Conservation (phyloP, 2,797 vertebrate genomes). For the Mormyrus hasselquistii region DNA sequence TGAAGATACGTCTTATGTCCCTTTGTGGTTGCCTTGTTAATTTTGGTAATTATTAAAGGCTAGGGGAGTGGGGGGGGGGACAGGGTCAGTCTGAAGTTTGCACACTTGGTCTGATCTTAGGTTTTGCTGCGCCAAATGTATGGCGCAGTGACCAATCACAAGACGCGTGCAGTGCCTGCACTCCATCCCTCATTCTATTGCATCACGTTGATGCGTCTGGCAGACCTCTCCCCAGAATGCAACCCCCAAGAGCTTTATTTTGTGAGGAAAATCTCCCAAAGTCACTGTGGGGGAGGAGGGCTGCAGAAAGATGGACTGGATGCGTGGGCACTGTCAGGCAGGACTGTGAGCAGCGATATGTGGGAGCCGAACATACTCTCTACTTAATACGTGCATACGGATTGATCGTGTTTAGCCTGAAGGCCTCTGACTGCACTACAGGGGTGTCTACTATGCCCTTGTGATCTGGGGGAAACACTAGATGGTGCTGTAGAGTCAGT, state of each 20-base stretch:
- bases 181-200: slow-evolving; percentile 42
- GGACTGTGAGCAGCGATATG: neutral
- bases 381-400: neutral
- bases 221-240: neutral
- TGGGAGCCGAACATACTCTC: neutral
- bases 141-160: slow-evolving; percentile 43
- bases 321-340: slow-evolving; percentile 19
- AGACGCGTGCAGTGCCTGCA: slow-evolving; percentile 15
- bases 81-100: neutral
- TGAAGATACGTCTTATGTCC: neutral
- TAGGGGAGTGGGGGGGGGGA: neutral
- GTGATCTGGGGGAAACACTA: too few species aligned
- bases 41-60: too few species aligned
- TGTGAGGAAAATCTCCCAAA: neutral
- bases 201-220: slow-evolving; percentile 28
- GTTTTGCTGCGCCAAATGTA: slow-evolving; percentile 30
- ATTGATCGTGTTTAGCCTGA: neutral
- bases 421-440: neutral
- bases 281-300: neutral
- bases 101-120: slow-evolving; percentile 17
- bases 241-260: neutral
- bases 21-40: neutral
- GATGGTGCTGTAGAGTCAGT: slow-evolving; percentile 37
- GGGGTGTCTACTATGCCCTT: neutral
- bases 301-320: neutral